These are phyloP conservation scores for Atta colombica DNA, from an alignment of 1,140 invertebrate genomes.

Conservation along the genomic window DNA sequence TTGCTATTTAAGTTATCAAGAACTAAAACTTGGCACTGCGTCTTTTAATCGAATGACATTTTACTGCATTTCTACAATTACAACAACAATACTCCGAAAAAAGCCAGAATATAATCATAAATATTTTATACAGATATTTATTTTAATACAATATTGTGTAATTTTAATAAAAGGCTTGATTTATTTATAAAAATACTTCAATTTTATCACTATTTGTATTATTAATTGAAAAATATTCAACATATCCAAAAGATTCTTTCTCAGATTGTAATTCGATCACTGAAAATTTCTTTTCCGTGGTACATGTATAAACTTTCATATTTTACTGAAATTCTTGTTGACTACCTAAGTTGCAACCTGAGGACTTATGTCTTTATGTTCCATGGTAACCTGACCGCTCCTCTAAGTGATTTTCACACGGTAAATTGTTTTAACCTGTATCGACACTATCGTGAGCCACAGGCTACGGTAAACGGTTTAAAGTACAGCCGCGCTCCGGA, in stretches of 20 bases:
- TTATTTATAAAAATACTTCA: background rate
- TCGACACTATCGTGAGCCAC: constrained; percentile 55
- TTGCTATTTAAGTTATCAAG: background rate
- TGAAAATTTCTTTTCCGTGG: background rate
- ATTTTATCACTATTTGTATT: too few species aligned
- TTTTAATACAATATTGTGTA: background rate
- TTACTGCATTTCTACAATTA: background rate
- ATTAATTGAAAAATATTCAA: background rate
- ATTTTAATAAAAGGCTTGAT: background rate
- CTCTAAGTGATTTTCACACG: constrained; percentile 35
- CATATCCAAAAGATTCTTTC: background rate
- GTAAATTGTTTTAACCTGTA: constrained; percentile 62
- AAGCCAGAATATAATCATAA: background rate
- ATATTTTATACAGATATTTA: background rate
- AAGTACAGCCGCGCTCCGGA: constrained; percentile 42
- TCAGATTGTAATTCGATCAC: background rate
- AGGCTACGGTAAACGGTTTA: constrained; percentile 57
- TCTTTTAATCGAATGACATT: background rate
- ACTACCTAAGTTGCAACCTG: background rate
- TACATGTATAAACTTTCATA: background rate
- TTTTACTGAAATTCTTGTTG: background rate
- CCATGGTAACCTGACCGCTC: background rate
- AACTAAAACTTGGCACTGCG: background rate
- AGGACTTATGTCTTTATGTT: constrained; percentile 4
- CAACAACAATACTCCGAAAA: background rate